These are phyloP conservation scores for Alosa sapidissima DNA, from an alignment of 2,797 vertebrate genomes.

Conservation along the genomic window DNA sequence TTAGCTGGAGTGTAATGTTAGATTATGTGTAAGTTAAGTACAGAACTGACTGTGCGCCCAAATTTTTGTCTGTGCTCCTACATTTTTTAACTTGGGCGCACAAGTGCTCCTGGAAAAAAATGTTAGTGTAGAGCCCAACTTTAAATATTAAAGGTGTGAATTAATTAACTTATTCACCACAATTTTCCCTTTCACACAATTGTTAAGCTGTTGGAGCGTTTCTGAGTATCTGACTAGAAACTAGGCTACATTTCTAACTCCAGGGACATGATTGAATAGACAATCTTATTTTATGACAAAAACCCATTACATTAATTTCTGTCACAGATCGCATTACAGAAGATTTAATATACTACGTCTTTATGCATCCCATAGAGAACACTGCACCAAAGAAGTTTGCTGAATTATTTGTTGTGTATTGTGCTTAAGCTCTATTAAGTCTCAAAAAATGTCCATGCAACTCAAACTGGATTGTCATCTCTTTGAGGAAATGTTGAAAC, in stretches of 20 bases:
- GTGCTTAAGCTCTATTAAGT: not conserved
- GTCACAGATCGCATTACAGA: not conserved
- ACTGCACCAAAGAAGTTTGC: not conserved
- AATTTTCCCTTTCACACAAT: not conserved
- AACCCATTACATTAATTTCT: not conserved
- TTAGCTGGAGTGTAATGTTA: too few species aligned
- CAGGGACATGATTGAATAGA: not conserved
- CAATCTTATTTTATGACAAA: not conserved
- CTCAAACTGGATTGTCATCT: not conserved
- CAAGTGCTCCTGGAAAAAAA: too few species aligned
- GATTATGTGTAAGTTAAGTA: too few species aligned
- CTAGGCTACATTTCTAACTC: not conserved
- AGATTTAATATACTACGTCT: not conserved
- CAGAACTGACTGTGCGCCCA: too few species aligned
- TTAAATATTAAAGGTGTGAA: not conserved
- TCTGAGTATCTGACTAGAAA: not conserved
- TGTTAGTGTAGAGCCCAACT: too few species aligned
- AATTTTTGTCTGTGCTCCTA: too few species aligned
- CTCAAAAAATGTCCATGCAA: not conserved
- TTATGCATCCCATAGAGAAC: not conserved
- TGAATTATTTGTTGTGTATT: not conserved
- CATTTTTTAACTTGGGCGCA: too few species aligned
- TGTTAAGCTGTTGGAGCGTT: not conserved
- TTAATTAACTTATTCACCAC: not conserved
- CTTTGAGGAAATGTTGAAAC: not conserved